Percentiles rank a stretch among this genome's conserved stretches.
These are phyloP conservation scores for Pelecanoides urinatrix DNA, from an alignment of 2,113 vertebrate genomes.

Conservation along the genomic window DNA sequence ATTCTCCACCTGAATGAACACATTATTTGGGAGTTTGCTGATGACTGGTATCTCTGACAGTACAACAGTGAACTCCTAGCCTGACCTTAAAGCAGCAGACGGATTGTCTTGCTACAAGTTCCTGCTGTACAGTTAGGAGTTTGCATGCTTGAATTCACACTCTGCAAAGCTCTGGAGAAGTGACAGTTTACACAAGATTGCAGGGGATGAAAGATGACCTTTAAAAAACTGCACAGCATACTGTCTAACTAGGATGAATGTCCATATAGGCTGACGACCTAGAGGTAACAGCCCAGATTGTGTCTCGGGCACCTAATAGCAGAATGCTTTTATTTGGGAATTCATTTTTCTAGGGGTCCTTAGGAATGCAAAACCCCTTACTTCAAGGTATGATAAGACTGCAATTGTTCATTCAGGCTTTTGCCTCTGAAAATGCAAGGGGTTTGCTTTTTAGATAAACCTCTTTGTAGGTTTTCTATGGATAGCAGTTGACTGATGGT, in stretches of 20 bases:
- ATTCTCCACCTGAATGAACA: neutral
- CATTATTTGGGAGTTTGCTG: neutral
- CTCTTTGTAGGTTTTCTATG: neutral
- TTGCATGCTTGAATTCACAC: neutral
- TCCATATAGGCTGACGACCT: neutral
- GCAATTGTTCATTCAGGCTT: neutral
- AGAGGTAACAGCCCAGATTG: neutral
- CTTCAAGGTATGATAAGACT: neutral
- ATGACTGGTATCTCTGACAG: neutral
- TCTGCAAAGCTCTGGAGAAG: neutral
- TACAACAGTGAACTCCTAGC: neutral
- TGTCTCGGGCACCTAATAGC: neutral
- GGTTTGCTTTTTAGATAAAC: neutral
- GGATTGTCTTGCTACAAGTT: neutral
- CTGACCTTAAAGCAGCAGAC: neutral
- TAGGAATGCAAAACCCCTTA: neutral
- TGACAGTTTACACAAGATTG: neutral
- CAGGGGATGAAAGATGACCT: neutral
- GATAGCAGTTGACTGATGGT: neutral
- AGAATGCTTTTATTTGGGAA: neutral
- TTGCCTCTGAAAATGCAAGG: neutral
- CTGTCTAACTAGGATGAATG: neutral
- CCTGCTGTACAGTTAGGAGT: neutral
- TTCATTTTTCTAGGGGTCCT: neutral
- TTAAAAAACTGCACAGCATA: neutral